Evolutionary conservation across 2,797 vertebrate genomes (phyloP).

Genomic region (Monodelphis domestica): DNA sequence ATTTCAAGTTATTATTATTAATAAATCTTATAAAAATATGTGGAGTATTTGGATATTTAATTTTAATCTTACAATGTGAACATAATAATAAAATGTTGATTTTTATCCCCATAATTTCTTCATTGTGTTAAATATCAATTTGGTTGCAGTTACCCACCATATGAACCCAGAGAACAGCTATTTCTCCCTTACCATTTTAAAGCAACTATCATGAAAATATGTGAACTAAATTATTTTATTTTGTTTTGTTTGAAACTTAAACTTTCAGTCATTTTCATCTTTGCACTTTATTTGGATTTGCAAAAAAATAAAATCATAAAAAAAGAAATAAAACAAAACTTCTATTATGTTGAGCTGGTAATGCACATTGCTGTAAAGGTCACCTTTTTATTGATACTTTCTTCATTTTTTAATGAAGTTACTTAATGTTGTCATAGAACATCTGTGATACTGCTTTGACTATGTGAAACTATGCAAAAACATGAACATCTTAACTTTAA

Average conservation of each 20-base stretch:
- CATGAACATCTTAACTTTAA: background rate
- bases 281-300: background rate
- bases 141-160: background rate
- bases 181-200: background rate
- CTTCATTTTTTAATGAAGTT: slow-evolving; percentile 14
- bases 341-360: background rate
- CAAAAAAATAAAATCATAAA: background rate
- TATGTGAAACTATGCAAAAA: slow-evolving; percentile 12
- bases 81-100: background rate
- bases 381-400: slow-evolving; percentile 11
- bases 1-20: too few species aligned
- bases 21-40: too few species aligned
- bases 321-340: slow-evolving; percentile 13
- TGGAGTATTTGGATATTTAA: too few species aligned
- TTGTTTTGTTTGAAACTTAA: slow-evolving; percentile 8
- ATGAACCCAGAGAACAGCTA: background rate
- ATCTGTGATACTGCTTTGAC: slow-evolving; percentile 16
- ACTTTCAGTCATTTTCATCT: background rate
- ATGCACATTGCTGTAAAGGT: background rate
- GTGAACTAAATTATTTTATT: background rate
- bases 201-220: background rate
- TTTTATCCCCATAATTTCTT: background rate
- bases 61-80: too few species aligned
- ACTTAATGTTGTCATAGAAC: slow-evolving; percentile 23
- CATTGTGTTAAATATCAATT: background rate